A percentile compares a stretch with the other conserved stretches of the same genome.
These are phyloP conservation scores for Cranoglanis bouderius DNA, from an alignment of 2,113 vertebrate species.

Conservation along the genomic window DNA sequence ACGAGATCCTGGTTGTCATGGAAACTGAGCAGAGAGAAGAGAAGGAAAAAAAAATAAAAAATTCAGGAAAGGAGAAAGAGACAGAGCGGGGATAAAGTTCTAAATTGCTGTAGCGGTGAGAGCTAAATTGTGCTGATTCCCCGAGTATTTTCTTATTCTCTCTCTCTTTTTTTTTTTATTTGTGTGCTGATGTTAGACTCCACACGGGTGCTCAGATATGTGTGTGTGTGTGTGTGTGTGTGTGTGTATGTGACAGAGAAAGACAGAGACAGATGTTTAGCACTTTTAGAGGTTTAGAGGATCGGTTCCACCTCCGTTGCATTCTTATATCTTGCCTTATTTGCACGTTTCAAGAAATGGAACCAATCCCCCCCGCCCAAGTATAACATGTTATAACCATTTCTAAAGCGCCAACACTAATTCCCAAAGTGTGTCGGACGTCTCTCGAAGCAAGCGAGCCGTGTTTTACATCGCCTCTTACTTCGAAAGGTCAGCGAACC, in stretches of 20 bases:
- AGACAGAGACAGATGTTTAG: background rate
- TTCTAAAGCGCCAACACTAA: background rate
- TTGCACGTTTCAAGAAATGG: background rate
- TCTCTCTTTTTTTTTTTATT: background rate
- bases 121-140: slow-evolving; percentile 28
- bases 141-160: background rate
- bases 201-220: background rate
- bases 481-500: slow-evolving; percentile 63
- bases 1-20: slow-evolving; percentile 70
- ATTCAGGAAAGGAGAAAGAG: slow-evolving; percentile 41
- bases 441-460: background rate
- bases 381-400: background rate
- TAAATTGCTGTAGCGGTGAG: slow-evolving; percentile 7
- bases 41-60: slow-evolving; percentile 54
- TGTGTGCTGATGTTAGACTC: background rate
- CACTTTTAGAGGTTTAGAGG: background rate
- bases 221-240: background rate
- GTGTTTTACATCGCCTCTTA: background rate
- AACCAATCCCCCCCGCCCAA: background rate
- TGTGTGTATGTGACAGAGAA: background rate
- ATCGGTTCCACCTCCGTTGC: too few relatives aligned
- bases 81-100: slow-evolving; percentile 15
- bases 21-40: slow-evolving; percentile 72
- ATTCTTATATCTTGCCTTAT: background rate
- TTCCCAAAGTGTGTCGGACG: background rate